These are phyloP conservation scores for Anolis carolinensis DNA, from an alignment of 2,113 vertebrate genomes.

Conservation along the genomic window DNA sequence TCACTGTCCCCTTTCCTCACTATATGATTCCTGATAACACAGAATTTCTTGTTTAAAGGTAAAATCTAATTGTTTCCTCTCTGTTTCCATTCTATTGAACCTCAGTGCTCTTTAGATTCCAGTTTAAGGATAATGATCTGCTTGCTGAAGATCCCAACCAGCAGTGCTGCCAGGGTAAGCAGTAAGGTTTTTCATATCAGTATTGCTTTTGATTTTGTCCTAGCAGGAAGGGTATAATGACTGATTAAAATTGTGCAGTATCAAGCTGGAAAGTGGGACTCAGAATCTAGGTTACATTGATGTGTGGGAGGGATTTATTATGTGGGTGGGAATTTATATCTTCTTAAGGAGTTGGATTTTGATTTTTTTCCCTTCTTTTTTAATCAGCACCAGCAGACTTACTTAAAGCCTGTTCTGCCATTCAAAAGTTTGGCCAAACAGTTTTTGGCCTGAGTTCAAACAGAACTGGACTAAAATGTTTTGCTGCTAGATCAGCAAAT, in stretches of 20 bases:
- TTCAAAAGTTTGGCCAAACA: background rate
- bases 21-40: background rate
- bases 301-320: conserved; percentile 36
- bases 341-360: conserved; percentile 47
- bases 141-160: conserved; percentile 94
- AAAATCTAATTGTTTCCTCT: conserved; percentile 43
- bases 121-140: conserved; percentile 98
- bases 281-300: conserved; percentile 60
- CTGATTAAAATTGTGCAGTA: conserved; percentile 38
- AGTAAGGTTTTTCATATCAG: background rate
- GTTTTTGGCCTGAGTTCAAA: background rate
- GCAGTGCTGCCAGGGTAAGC: conserved; percentile 93
- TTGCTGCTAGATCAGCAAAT: background rate
- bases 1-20: background rate
- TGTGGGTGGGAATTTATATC: conserved; percentile 42
- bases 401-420: conserved; percentile 7
- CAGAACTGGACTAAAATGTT: too few relatives aligned
- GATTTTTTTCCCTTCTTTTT: conserved; percentile 18
- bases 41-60: background rate
- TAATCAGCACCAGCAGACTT: background rate
- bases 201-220: conserved; percentile 6
- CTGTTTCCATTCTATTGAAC: conserved; percentile 29
- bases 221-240: conserved; percentile 23
- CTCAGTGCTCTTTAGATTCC: conserved; percentile 95
- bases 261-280: conserved; percentile 32